Conservation (phyloP, 2,888 invertebrate genomes). For the Strigamia transsilvanica region DNA sequence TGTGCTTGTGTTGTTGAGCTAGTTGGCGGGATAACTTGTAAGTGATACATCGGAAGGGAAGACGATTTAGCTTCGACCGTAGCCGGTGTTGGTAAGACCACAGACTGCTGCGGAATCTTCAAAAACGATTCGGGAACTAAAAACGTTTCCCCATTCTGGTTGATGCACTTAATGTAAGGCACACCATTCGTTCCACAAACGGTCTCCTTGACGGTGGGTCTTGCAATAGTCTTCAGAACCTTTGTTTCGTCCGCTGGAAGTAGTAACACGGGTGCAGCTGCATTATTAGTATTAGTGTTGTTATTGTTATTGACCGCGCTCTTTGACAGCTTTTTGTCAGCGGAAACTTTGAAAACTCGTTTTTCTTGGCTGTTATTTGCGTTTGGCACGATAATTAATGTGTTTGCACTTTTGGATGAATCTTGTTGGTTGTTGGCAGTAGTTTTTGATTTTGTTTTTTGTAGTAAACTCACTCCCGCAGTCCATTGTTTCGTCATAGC, state of each 20-base stretch:
- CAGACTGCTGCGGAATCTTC: constrained; percentile 2
- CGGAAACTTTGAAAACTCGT: background rate
- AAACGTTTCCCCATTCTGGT: constrained; percentile 52
- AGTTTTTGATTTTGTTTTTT: constrained; percentile 3
- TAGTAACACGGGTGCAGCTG: background rate
- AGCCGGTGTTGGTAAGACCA: background rate
- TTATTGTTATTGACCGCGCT: background rate
- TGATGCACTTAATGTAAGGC: constrained; percentile 52
- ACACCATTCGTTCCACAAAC: constrained; percentile 29
- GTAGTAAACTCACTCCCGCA: constrained; percentile 18
- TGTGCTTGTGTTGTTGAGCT: constrained; percentile 39
- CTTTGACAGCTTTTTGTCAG: background rate
- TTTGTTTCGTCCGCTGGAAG: background rate
- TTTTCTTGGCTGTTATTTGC: background rate
- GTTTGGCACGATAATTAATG: constrained; percentile 10
- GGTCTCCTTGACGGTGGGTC: background rate
- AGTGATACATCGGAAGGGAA: constrained; percentile 3
- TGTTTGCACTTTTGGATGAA: background rate
- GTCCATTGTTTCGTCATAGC: background rate
- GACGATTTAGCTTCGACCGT: background rate
- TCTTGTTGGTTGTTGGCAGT: background rate
- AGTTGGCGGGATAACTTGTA: constrained; percentile 34
- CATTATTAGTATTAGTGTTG: too few relatives aligned
- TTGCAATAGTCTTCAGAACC: background rate
- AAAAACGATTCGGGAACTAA: constrained; percentile 52